Percentiles rank a stretch among this genome's conserved stretches.
phyloP scores from a whole-genome alignment of 2,797 vertebrate genomes.

The Fistularia tabacaria region DNA sequence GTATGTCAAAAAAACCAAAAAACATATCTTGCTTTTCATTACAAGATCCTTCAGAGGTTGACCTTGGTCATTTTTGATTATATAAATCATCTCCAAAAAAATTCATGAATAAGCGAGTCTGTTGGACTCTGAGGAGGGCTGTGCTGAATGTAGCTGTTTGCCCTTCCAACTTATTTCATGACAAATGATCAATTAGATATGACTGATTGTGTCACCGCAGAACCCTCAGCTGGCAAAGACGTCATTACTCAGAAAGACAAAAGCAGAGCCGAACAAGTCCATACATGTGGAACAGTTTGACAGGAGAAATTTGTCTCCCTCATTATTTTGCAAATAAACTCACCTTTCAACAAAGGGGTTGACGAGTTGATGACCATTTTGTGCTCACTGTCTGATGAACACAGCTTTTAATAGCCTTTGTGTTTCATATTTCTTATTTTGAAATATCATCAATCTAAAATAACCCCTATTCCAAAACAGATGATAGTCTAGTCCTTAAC shows the following conservation, averaged over 20 bases:
- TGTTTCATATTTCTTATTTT: too few relatives aligned
- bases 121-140: conserved; percentile 22
- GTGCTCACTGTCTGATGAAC: too few relatives aligned
- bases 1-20: conserved; percentile 21
- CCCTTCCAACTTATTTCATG: conserved; percentile 55
- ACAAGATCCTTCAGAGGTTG: conserved; percentile 19
- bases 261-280: neutral
- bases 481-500: too few relatives aligned
- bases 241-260: conserved; percentile 20
- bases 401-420: too few relatives aligned
- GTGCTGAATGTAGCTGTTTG: conserved; percentile 40
- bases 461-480: too few relatives aligned
- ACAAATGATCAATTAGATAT: conserved; percentile 56
- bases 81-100: conserved; percentile 39
- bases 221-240: conserved; percentile 33
- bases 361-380: too few relatives aligned
- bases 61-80: conserved; percentile 35
- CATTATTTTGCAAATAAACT: too few relatives aligned
- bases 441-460: too few relatives aligned
- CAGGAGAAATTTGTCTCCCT: too few relatives aligned
- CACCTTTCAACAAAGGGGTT: too few relatives aligned
- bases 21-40: conserved; percentile 46
- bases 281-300: neutral
- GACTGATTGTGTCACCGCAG: conserved; percentile 44
- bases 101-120: conserved; percentile 31